A percentile compares a stretch with the other conserved stretches of the same genome.
phyloP scores from a whole-genome alignment of 2,888 invertebrate genomes.

The Tuta absoluta region DNA sequence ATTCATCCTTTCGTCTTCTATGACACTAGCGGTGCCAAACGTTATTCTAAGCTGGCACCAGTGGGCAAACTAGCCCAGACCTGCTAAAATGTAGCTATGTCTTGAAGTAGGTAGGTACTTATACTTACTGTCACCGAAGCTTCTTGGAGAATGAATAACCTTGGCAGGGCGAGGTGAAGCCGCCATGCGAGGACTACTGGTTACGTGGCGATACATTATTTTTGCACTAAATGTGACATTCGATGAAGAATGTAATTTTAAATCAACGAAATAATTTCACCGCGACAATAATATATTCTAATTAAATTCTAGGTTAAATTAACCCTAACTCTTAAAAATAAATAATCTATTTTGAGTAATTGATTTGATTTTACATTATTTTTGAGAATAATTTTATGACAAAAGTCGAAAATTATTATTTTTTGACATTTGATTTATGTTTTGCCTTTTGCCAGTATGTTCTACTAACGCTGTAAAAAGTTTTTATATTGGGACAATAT shows the following conservation, averaged over 20 bases:
- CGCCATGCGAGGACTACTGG: background rate
- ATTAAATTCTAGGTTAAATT: constrained; percentile 10
- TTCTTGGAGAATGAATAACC: background rate
- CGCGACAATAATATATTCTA: background rate
- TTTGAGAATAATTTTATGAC: constrained; percentile 7
- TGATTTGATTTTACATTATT: constrained; percentile 20
- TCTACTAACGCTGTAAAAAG: background rate
- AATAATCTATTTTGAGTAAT: constrained; percentile 17
- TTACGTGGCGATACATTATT: constrained; percentile 8
- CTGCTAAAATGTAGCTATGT: no score
- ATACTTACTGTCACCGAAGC: background rate
- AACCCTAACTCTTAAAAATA: constrained; percentile 10
- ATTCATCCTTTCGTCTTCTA: no score
- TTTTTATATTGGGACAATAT: background rate
- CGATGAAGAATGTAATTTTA: background rate
- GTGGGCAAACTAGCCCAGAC: no score
- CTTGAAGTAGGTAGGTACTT: background rate
- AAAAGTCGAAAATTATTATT: background rate
- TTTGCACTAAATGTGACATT: background rate
- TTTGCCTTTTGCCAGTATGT: background rate
- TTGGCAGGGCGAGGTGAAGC: background rate
- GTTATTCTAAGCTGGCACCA: no score
- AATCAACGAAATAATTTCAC: constrained; percentile 1
- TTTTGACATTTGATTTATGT: background rate
- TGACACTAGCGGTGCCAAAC: no score